Percentiles rank a stretch among this genome's conserved stretches.
Evolutionary conservation across 1,140 invertebrate species (phyloP).

Genomic region (Psilanteris sp.): DNA sequence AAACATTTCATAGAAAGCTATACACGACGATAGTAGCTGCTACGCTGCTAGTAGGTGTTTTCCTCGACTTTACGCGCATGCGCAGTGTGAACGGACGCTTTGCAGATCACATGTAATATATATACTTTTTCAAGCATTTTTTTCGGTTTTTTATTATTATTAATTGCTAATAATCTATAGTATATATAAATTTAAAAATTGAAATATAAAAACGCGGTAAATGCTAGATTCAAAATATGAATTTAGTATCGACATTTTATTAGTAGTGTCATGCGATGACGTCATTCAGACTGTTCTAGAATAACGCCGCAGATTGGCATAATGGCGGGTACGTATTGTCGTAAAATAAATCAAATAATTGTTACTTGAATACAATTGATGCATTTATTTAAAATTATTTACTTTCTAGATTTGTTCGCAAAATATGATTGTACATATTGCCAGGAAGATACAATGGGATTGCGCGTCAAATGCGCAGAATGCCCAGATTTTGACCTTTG

Average conservation of each 20-base stretch:
- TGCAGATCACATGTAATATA: no score
- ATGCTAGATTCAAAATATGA: no score
- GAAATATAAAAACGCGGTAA: background rate
- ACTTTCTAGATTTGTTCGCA: conserved; percentile 84
- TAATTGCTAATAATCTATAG: no score
- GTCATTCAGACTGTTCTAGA: conserved; percentile 76
- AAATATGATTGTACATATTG: conserved; percentile 94
- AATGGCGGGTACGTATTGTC: conserved; percentile 77
- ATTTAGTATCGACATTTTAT: no score
- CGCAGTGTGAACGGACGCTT: no score
- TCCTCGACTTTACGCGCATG: no score
- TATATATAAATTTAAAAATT: background rate
- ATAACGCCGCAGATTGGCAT: conserved; percentile 72
- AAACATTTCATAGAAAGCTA: no score
- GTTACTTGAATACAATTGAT: background rate
- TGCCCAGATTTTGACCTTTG: conserved; percentile 93
- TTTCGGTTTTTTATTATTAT: no score
- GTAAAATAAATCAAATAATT: background rate
- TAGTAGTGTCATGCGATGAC: conserved; percentile 73
- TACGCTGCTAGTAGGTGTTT: no score
- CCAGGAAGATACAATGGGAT: conserved; percentile 92
- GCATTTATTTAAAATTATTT: background rate
- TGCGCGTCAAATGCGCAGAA: conserved; percentile 92
- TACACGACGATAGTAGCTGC: no score
- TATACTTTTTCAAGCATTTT: no score